These are phyloP conservation scores for Struthidea cinerea DNA, from an alignment of 2,113 vertebrate genomes.

Conservation along the genomic window DNA sequence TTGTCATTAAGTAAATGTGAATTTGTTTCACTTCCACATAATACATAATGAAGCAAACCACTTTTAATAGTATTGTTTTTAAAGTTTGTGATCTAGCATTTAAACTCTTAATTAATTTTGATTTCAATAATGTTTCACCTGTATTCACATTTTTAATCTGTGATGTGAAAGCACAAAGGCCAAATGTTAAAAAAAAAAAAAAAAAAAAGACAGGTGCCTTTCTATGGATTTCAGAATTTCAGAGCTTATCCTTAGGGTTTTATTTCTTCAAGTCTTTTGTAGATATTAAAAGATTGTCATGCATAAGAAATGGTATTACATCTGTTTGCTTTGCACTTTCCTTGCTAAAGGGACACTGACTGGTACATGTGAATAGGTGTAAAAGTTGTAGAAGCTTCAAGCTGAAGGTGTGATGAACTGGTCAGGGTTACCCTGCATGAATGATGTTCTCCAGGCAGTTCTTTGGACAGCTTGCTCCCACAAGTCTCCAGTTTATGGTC, in stretches of 20 bases:
- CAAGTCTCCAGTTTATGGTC: background rate
- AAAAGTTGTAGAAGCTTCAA: background rate
- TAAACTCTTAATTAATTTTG: constrained; percentile 41
- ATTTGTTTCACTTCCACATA: constrained; percentile 41
- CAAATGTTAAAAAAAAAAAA: background rate
- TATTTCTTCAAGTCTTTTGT: constrained; percentile 20
- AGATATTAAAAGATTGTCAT: constrained; percentile 56
- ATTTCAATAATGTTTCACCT: constrained; percentile 51
- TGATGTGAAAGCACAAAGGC: constrained; percentile 55
- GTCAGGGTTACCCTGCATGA: background rate
- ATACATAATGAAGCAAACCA: background rate
- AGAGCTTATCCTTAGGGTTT: background rate
- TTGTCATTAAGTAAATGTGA: constrained; percentile 38
- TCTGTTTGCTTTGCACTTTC: background rate
- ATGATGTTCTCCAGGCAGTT: background rate
- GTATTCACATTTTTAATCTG: constrained; percentile 48
- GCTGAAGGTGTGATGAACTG: background rate
- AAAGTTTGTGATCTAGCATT: constrained; percentile 3
- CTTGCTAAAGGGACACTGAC: background rate
- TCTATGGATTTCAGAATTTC: constrained; percentile 8
- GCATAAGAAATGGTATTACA: constrained; percentile 31
- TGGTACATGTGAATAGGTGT: background rate
- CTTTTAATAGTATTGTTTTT: constrained; percentile 35
- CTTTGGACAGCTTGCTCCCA: background rate
- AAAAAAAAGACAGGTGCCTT: constrained; percentile 3